A percentile compares a stretch with the other conserved stretches of the same genome.
These are phyloP conservation scores for Aplodontia rufa DNA, from an alignment of 2,113 vertebrate genomes.

Conservation along the genomic window DNA sequence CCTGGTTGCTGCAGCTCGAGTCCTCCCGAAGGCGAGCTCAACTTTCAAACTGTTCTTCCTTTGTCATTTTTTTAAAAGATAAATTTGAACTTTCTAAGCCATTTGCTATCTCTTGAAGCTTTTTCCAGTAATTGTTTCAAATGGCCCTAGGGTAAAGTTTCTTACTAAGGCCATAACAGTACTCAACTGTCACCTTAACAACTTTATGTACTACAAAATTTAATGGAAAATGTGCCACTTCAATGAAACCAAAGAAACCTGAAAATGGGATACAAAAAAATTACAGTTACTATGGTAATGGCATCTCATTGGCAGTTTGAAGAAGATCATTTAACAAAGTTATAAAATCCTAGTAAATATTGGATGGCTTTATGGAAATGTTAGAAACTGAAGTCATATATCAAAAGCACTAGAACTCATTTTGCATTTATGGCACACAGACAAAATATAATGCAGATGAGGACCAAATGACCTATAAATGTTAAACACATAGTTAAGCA, in stretches of 20 bases:
- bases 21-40: background rate
- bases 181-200: conserved; percentile 68
- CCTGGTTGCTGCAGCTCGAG: background rate
- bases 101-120: conserved; percentile 57
- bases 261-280: conserved; percentile 79
- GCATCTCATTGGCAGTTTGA: conserved; percentile 69
- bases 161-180: conserved; percentile 40
- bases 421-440: conserved; percentile 76
- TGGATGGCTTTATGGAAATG: conserved; percentile 83
- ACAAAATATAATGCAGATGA: conserved; percentile 75
- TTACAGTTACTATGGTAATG: conserved; percentile 73
- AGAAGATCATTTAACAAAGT: conserved; percentile 81
- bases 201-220: conserved; percentile 70
- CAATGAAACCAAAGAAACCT: conserved; percentile 72
- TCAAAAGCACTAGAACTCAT: conserved; percentile 73
- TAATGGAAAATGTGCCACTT: conserved; percentile 82
- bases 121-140: conserved; percentile 73
- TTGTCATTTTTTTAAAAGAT: background rate
- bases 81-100: conserved; percentile 70
- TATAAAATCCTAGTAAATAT: conserved; percentile 79
- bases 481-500: conserved; percentile 72
- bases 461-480: conserved; percentile 79
- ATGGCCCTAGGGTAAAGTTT: conserved; percentile 69
- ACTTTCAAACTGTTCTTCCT: conserved; percentile 6
- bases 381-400: conserved; percentile 74